Conservation (phyloP, 2,888 invertebrate genomes). For the Sphecodes monilicornis region DNA sequence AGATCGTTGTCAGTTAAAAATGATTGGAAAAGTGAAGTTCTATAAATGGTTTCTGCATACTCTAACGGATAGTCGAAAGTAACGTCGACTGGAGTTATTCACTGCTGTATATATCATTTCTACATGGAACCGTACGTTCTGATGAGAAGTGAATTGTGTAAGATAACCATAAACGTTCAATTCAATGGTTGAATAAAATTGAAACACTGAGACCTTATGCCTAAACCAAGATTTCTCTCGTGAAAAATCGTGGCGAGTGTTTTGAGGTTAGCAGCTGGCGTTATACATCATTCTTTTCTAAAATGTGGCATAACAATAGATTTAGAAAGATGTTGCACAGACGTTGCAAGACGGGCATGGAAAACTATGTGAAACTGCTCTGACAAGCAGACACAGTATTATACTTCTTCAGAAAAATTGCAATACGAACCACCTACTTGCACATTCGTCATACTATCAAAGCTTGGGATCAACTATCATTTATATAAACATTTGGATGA, state of each 20-base stretch:
- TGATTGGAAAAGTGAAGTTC: not conserved
- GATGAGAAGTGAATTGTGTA: not conserved
- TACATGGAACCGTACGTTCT: not conserved
- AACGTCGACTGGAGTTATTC: not conserved
- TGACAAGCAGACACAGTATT: not conserved
- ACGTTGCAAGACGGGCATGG: not conserved
- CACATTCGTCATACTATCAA: not conserved
- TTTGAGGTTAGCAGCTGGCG: not conserved
- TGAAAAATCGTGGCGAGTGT: not conserved
- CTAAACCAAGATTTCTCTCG: not conserved
- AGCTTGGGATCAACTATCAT: not conserved
- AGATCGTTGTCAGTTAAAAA: not conserved
- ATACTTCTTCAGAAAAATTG: not conserved
- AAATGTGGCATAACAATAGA: not conserved
- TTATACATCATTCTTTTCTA: not conserved
- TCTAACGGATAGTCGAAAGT: not conserved
- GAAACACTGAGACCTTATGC: not conserved
- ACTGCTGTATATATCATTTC: not conserved
- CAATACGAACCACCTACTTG: no score
- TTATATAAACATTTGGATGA: not conserved
- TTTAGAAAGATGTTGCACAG: not conserved
- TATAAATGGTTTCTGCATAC: not conserved
- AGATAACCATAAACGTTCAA: not conserved
- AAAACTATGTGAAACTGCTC: not conserved
- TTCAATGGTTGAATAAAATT: conserved; percentile 9